phyloP scores from a whole-genome alignment of 2,113 vertebrate species.

The Etheostoma spectabile region DNA sequence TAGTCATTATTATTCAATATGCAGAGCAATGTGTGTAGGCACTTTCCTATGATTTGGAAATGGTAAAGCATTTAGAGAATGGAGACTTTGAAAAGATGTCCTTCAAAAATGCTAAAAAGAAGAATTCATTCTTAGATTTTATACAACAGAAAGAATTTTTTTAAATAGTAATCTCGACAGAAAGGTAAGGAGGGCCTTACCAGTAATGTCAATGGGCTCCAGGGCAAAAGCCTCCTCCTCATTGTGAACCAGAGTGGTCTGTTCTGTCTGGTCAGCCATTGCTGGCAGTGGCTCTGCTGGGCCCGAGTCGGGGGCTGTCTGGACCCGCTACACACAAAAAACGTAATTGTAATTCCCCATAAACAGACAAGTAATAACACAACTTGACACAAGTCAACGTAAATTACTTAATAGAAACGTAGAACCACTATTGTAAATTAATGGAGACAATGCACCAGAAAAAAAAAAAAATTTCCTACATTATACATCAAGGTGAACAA shows the following conservation, averaged over 20 bases:
- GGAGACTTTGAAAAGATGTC: neutral
- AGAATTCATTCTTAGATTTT: neutral
- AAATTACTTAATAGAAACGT: no score
- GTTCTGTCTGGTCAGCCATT: constrained; percentile 93
- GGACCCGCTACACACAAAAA: constrained; percentile 83
- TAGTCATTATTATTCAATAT: neutral
- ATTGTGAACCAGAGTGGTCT: constrained; percentile 97
- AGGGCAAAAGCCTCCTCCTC: constrained; percentile 99
- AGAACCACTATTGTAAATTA: no score
- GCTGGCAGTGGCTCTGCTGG: constrained; percentile 94
- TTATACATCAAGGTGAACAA: neutral
- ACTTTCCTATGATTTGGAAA: no score
- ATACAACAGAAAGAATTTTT: neutral
- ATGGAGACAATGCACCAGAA: no score
- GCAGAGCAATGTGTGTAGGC: no score
- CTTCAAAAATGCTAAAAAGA: no score
- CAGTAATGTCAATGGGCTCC: constrained; percentile 98
- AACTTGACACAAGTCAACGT: neutral
- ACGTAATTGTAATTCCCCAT: neutral
- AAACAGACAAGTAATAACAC: neutral
- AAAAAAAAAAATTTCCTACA: neutral
- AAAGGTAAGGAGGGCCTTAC: constrained; percentile 73
- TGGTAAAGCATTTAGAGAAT: neutral
- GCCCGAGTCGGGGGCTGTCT: constrained; percentile 95
- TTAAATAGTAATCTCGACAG: neutral